Evolutionary conservation across 2,113 vertebrate genomes (phyloP).

Genomic region (Arothron firmamentum): DNA sequence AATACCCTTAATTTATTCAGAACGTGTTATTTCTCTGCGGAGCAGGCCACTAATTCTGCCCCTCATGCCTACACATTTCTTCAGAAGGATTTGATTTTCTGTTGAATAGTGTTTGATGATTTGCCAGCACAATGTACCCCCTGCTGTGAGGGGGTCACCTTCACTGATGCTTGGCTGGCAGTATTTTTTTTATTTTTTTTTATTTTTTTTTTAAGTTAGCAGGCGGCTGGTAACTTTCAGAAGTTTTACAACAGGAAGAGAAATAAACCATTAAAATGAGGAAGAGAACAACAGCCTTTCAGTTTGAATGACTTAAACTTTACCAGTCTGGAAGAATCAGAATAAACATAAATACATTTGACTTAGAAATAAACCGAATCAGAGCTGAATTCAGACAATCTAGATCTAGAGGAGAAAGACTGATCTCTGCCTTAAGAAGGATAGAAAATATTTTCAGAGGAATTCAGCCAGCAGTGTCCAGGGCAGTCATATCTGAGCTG

Average conservation of each 20-base stretch:
- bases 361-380: too few species aligned
- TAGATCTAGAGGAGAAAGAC: background rate
- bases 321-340: too few species aligned
- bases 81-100: conserved; percentile 30
- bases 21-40: too few species aligned
- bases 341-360: too few species aligned
- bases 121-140: conserved; percentile 27
- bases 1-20: too few species aligned
- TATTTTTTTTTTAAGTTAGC: background rate
- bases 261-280: too few species aligned
- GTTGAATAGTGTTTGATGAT: conserved; percentile 44
- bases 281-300: too few species aligned
- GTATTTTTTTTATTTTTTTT: background rate
- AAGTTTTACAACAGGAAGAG: conserved; percentile 9
- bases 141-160: conserved; percentile 55
- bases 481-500: background rate
- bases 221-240: conserved; percentile 2
- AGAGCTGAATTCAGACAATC: too few species aligned
- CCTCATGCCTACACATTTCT: conserved; percentile 1
- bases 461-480: too few species aligned
- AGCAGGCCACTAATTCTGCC: too few species aligned
- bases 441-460: background rate
- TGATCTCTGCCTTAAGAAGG: background rate
- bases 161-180: conserved; percentile 45
- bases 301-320: too few species aligned